A percentile compares a stretch with the other conserved stretches of the same genome.
phyloP scores from a whole-genome alignment of 1,140 invertebrate genomes.

The Euwallacea similis region DNA sequence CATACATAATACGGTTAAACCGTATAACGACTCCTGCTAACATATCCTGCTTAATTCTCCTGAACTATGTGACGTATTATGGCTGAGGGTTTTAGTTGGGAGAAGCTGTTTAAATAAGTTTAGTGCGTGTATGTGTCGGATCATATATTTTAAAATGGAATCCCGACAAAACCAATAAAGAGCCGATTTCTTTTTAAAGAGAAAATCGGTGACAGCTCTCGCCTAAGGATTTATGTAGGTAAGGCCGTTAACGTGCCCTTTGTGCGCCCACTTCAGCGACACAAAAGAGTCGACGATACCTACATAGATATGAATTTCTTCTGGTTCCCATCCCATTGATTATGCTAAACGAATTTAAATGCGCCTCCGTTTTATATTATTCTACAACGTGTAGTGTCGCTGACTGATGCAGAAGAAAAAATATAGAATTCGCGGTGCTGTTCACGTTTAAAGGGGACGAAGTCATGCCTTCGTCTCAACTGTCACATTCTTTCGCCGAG shows the following conservation, averaged over 20 bases:
- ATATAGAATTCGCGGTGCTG: too few species aligned
- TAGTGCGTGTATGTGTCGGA: too few species aligned
- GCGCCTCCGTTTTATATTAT: too few species aligned
- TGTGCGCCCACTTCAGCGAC: slow-evolving; percentile 14
- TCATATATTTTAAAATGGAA: slow-evolving; percentile 10
- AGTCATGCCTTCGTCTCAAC: neutral
- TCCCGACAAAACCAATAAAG: slow-evolving; percentile 22
- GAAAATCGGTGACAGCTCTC: slow-evolving; percentile 21
- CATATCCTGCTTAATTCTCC: neutral
- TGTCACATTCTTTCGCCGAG: slow-evolving; percentile 5
- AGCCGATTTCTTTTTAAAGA: slow-evolving; percentile 15
- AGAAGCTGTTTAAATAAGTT: neutral
- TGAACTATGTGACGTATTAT: neutral
- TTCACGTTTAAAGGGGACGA: too few species aligned
- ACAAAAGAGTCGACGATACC: neutral
- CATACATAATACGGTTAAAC: neutral
- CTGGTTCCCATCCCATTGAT: neutral
- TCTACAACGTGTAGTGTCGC: too few species aligned
- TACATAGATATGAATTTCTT: slow-evolving; percentile 9
- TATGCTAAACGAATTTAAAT: neutral
- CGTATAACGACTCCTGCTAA: neutral
- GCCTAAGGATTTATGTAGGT: slow-evolving; percentile 20
- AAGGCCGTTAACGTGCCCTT: slow-evolving; percentile 18
- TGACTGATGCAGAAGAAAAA: too few species aligned
- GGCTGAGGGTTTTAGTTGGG: neutral